phyloP scores from a whole-genome alignment of 2,797 vertebrate species.

The Clangula hyemalis region DNA sequence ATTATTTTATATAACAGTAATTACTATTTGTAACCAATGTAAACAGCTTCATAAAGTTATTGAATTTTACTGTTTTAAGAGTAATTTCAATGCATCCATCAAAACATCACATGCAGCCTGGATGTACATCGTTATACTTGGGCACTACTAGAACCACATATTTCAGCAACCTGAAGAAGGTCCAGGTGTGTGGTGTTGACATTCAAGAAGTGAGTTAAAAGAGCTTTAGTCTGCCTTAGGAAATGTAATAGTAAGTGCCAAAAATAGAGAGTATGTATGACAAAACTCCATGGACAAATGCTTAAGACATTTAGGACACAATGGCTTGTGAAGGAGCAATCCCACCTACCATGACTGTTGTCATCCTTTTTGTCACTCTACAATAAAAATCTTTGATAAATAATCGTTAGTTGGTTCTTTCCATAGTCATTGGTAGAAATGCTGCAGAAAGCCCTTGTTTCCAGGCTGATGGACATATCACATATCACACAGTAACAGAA shows the following conservation, averaged over 20 bases:
- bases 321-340: neutral
- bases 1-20: conserved; percentile 22
- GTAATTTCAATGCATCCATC: neutral
- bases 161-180: neutral
- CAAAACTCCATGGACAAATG: neutral
- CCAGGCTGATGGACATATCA: too few species aligned
- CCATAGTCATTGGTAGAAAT: neutral
- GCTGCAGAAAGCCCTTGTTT: neutral
- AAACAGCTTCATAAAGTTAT: conserved; percentile 3
- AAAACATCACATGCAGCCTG: neutral
- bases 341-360: too few species aligned
- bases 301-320: neutral
- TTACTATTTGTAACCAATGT: neutral
- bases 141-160: neutral
- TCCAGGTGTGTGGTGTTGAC: neutral
- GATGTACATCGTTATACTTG: neutral
- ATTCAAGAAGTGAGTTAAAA: neutral
- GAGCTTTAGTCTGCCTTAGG: neutral
- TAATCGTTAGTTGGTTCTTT: neutral
- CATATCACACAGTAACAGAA: neutral
- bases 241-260: neutral
- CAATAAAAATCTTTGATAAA: neutral
- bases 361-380: neutral
- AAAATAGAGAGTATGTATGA: neutral
- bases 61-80: neutral